Percentiles rank a stretch among this genome's conserved stretches.
Evolutionary conservation across 2,888 invertebrate genomes (phyloP).

Genomic region (Lasioglossum calceatum): DNA sequence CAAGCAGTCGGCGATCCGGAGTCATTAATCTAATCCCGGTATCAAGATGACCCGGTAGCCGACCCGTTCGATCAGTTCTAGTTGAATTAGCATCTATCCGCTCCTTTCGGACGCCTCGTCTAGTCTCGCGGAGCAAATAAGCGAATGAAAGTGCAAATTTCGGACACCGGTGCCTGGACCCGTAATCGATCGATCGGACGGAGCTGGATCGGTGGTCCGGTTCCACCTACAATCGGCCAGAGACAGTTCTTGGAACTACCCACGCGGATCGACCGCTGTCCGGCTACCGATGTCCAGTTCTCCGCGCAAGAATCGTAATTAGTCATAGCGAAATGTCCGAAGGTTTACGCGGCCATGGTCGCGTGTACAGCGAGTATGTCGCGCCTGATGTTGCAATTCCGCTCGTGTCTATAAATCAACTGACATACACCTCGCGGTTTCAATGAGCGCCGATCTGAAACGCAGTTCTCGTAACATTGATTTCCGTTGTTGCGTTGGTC

Average conservation of each 20-base stretch:
- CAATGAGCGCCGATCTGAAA: neutral
- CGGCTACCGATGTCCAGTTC: neutral
- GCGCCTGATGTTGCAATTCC: neutral
- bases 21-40: slow-evolving; percentile 50
- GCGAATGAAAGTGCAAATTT: slow-evolving; percentile 23
- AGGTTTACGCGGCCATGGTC: neutral
- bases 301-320: neutral
- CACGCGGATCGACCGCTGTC: neutral
- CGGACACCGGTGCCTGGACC: slow-evolving; percentile 15
- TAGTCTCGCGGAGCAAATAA: neutral
- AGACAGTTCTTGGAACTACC: neutral
- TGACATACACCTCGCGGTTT: neutral
- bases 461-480: neutral
- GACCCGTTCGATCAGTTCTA: slow-evolving; percentile 50
- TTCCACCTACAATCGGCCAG: neutral
- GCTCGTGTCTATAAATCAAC: neutral
- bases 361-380: neutral
- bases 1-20: slow-evolving; percentile 34
- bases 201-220: slow-evolving; percentile 12
- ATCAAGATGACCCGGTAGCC: slow-evolving; percentile 56
- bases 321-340: neutral
- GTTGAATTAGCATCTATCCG: slow-evolving; percentile 43
- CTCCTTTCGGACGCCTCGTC: slow-evolving; percentile 14
- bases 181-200: neutral
- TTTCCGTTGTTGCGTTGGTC: neutral